Base-by-base conservation (phyloP, 2,888 invertebrate genomes). In the Prosopocoilus inquinatus region DNA sequence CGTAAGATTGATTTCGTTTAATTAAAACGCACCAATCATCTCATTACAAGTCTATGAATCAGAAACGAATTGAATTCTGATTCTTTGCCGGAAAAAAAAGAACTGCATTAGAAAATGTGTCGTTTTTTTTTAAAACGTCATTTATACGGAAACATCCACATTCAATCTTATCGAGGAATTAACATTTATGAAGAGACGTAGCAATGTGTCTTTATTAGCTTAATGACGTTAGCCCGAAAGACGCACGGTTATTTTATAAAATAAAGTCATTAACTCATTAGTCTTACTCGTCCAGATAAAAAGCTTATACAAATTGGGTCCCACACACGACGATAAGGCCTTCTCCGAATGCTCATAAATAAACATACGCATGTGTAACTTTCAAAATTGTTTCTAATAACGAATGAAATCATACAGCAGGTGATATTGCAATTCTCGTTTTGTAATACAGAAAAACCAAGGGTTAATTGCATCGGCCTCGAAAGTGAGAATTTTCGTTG, bases 211-310 rank as follows among this genome's bases (percentile, higher is more conserved):
- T 16, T 41, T 11, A 9, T 15, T 16, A 15, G 7, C 41, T 41
- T 15, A 15, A 41, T 12, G 13, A 41, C 13, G n/a, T 11, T 16
- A 16, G 41, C 41, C 13, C n/a, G 41, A 9, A n/a, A 16, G 20
- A 28, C 4, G 20, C 20, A 5, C 20, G 20, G 20, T 28, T 28
- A 50, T 47, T n/a, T 28, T 33, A 53, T 45, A 53, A 55, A 56
- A 56, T 56, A 56, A 54, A 56, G 56, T 56, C 56, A 57, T 57
- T 53, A 53, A 41, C 47, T 53, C 53, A 56, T 56, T 54, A 54
- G 53, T 15, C 20, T 34, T 47, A 11, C n/a, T 46, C 50, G 33
- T 50, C 43, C 36, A 50, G 54, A 50, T 51, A 38, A 54, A n/a
- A 39, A 43, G 56, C 34, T 46, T 9, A 44, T 50, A 52, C 55